Base-by-base conservation (phyloP, 2,888 invertebrate genomes). In the Petrolisthes manimaculis region DNA sequence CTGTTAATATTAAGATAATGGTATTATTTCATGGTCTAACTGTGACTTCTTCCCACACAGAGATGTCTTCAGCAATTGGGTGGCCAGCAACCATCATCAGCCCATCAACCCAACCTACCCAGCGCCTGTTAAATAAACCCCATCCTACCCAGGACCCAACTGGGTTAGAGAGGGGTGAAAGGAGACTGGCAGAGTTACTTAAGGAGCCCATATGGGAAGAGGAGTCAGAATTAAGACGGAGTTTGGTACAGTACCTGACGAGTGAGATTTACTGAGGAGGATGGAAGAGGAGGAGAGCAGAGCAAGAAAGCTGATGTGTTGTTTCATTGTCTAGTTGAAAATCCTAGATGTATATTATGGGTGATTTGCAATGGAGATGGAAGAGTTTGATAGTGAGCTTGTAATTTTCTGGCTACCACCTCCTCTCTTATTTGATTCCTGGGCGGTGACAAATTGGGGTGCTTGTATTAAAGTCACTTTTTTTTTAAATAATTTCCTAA, bases 61-160 rank as follows among this genome's bases (percentile, higher is more conserved):
- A 88, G 90, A 91, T 67, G 91, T 91, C 79, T 91, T 91, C 84
- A 91, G 88, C 84, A 90, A 86, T 75, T 91, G 91, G 91, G 91
- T 91, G 80, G 89, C 91, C 9, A 83, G 88, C 78, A 90, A 90
- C 83, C 90, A 90, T 79, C 85, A 90, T 37, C 90, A 90, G 86
- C 85, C 78, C n/a, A 89, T 77, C 56, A 81, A 89, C 71, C 86
- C 90, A 51, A 84, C 87, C 55, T 90, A 90, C 86, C 90, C 90
- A 37, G 90, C 90, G 53, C 89, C 90, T 77, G 90, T 90, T 51
- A 90, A 90, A 90, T 90, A 90, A 88, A 55, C 61, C 71, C 83
- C 24, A 67, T 54, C 54, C 18, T 18, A 14, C 80, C 80, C 55
- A 61, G 18, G 18, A 61, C 9, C 9, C 61, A 61, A 18, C 61